A percentile compares a stretch with the other conserved stretches of the same genome.
phyloP scores from a whole-genome alignment of 2,113 vertebrate genomes.

The Salminus brasiliensis region DNA sequence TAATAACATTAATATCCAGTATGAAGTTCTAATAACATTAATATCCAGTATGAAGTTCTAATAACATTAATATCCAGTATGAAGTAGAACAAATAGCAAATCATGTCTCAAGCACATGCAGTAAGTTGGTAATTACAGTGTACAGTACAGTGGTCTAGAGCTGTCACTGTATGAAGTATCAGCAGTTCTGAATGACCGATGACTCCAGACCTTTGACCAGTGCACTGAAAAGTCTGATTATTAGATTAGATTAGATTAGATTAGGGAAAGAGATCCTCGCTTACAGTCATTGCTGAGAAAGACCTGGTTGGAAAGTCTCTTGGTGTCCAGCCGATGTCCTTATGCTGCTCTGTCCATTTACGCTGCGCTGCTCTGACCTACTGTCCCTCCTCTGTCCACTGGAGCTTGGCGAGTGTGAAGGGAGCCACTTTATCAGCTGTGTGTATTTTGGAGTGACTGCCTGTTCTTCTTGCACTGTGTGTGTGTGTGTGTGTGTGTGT shows the following conservation, averaged over 20 bases:
- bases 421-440: neutral
- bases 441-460: neutral
- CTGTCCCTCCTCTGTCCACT: neutral
- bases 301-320: slow-evolving; percentile 1
- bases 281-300: slow-evolving; percentile 48
- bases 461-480: neutral
- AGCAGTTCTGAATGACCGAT: too few species aligned
- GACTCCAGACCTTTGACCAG: neutral
- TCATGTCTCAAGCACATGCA: too few species aligned
- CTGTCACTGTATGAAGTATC: too few species aligned
- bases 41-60: too few species aligned
- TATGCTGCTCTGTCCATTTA: slow-evolving; percentile 30
- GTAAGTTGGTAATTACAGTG: too few species aligned
- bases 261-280: slow-evolving; percentile 7
- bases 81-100: too few species aligned
- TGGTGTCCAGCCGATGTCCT: neutral
- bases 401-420: neutral
- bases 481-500: neutral
- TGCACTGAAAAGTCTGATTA: too few species aligned
- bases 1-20: too few species aligned
- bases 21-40: too few species aligned
- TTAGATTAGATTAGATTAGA: too few species aligned
- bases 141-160: too few species aligned
- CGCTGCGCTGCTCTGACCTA: neutral
- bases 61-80: too few species aligned